These are phyloP conservation scores for Pseudomyrmex concolor DNA, from an alignment of 1,140 invertebrate species.

Conservation along the genomic window DNA sequence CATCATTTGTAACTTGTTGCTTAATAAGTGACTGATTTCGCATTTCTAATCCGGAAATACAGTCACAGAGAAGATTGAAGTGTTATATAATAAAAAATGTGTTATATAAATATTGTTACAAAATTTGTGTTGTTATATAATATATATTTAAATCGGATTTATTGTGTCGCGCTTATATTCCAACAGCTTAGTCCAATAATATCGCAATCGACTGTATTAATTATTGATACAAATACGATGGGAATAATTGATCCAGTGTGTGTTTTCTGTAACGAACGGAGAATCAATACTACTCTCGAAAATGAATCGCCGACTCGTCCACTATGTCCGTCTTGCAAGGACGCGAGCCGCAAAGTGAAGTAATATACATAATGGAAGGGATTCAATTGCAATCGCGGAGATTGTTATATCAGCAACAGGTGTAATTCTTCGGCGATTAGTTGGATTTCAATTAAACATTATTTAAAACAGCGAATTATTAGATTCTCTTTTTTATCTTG, in stretches of 20 bases:
- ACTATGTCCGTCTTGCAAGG: constrained; percentile 2
- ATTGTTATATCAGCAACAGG: constrained; percentile 69
- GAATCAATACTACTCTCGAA: constrained; percentile 70
- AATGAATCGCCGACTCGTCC: constrained; percentile 45
- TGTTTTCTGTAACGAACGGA: constrained; percentile 10
- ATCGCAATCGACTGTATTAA: constrained; percentile 24
- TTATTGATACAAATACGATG: constrained; percentile 57
- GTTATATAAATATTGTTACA: too few relatives aligned
- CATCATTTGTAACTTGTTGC: constrained; percentile 37
- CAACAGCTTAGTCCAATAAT: constrained; percentile 15
- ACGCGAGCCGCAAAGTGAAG: not conserved
- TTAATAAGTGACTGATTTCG: not conserved
- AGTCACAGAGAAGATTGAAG: not conserved
- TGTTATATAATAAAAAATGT: not conserved
- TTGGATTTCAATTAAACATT: constrained; percentile 23
- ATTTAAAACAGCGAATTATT: constrained; percentile 1
- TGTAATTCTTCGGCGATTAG: constrained; percentile 53
- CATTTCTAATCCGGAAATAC: not conserved
- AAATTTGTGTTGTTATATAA: too few relatives aligned
- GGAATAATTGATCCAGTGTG: constrained; percentile 66
- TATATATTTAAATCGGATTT: too few relatives aligned
- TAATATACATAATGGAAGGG: constrained; percentile 42
- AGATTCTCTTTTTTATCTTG: not conserved
- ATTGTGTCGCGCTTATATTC: constrained; percentile 7
- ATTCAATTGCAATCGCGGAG: constrained; percentile 45